Base-by-base conservation (phyloP, 2,888 invertebrate genomes). In the Luffia ferchaultella region DNA sequence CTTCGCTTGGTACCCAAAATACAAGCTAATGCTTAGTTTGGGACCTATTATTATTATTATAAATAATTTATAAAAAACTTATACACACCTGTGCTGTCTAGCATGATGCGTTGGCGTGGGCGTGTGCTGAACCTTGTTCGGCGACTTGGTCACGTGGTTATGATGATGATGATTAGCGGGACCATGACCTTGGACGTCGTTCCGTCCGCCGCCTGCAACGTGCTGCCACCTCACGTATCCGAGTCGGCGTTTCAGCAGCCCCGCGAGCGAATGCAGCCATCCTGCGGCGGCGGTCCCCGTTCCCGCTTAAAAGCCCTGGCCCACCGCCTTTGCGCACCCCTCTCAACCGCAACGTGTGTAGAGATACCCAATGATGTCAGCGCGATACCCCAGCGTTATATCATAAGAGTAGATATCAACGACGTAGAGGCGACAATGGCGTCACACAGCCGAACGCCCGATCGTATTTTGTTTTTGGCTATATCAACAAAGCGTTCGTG, bases 151-250 rank as follows among this genome's bases (percentile, higher is more conserved):
- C 50, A 76, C 78, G 74, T 71, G 63, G 66, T 60, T 55, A 51
- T 63, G 62, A 45, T 66, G 70, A 46, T 17, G 41, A 9, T 15
- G 40, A 40, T 42, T 48, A 1, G 48, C 42, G 45, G 54, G 56
- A 49, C 63, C 65, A 42, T 59, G 68, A 53, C 56, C 52, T 57
- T 53, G 57, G 58, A 62, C 54, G 63, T 62, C 56, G 51, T 60
- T 42, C 60, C 46, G 60, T 61, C 62, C 75, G 71, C 65, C 15
- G n/a, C 76, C 80, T 79, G 78, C 78, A 79, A 82, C 73, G 75
- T 82, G 87, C 82, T 93, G 90, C 76, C 92, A 87, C 85, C 93
- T 93, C 67, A 92, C 90, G 83, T 93, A 93, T 60, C 92, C 91
- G 76, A 93, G 92, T 69, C 92, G 89, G 76, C 92, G 91, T 82